Evolutionary conservation across 2,797 vertebrate genomes (phyloP).

Genomic region (Pogonophryne albipinna): DNA sequence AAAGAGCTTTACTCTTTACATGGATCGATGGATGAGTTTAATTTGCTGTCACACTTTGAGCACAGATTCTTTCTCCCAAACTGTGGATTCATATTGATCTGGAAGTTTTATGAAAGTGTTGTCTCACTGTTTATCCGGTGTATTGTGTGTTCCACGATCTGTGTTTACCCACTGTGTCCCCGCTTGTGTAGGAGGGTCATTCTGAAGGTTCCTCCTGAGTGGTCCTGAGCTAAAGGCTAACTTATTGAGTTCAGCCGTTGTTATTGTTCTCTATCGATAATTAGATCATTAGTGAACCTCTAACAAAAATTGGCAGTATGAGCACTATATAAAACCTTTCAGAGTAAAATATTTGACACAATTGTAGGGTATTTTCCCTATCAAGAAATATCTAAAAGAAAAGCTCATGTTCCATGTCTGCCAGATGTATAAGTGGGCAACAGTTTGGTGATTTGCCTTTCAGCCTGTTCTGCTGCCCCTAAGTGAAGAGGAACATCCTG

Average conservation of each 20-base stretch:
- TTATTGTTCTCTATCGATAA: not conserved
- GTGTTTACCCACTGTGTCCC: not conserved
- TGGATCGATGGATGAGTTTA: not conserved
- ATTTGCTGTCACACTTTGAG: not conserved
- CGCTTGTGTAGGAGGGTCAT: not conserved
- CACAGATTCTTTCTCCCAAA: not conserved
- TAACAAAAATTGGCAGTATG: no score
- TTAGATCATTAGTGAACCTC: no score
- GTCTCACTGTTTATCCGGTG: not conserved
- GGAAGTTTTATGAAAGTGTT: not conserved
- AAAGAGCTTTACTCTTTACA: not conserved
- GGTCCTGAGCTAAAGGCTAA: not conserved
- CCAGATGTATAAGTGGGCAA: not conserved
- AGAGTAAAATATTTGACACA: not conserved
- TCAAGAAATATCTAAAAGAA: no score
- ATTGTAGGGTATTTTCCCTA: not conserved
- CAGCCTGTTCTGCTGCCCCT: not conserved
- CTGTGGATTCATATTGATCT: not conserved
- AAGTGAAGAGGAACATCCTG: not conserved
- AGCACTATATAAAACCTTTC: not conserved
- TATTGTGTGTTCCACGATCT: constrained; percentile 10
- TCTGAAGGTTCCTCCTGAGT: not conserved
- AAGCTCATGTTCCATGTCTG: not conserved
- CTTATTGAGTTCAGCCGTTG: no score
- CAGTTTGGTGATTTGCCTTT: not conserved